A percentile compares a stretch with the other conserved stretches of the same genome.
Conservation (phyloP, 2,797 vertebrate species). For the Acanthopagrus latus region DNA sequence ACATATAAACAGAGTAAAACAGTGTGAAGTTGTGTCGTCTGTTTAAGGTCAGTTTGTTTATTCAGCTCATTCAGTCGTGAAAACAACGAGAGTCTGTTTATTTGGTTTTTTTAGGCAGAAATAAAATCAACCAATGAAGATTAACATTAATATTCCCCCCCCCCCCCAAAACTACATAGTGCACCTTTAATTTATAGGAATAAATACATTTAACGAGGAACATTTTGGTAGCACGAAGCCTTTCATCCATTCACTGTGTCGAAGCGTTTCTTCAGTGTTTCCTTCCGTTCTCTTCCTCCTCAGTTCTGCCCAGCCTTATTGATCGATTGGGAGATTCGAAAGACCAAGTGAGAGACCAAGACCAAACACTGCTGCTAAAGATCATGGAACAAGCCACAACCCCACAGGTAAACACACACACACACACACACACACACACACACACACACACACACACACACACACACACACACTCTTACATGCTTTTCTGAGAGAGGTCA, state of each 20-base stretch:
- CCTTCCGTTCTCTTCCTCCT: not conserved
- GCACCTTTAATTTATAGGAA: not conserved
- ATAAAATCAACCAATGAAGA: too few species aligned
- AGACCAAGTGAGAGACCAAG: conserved; percentile 96
- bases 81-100: too few species aligned
- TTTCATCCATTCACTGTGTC: not conserved
- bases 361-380: conserved; percentile 95
- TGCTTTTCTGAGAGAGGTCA: not conserved
- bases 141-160: too few species aligned
- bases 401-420: conserved; percentile 89
- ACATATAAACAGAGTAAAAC: too few species aligned
- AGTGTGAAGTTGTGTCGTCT: too few species aligned
- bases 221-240: not conserved
- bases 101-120: too few species aligned
- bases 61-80: too few species aligned
- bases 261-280: not conserved
- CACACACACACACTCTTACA: not conserved
- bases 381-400: conserved; percentile 96
- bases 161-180: too few species aligned
- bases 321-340: conserved; percentile 97
- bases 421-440: not conserved
- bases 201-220: not conserved
- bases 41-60: too few species aligned
- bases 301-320: conserved; percentile 96
- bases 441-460: conserved; percentile 1